Evolutionary conservation across 2,888 invertebrate genomes (phyloP), one percentile per base, ranked within the genome.

Genomic region (Venustoraphidia nigricollis): DNA sequence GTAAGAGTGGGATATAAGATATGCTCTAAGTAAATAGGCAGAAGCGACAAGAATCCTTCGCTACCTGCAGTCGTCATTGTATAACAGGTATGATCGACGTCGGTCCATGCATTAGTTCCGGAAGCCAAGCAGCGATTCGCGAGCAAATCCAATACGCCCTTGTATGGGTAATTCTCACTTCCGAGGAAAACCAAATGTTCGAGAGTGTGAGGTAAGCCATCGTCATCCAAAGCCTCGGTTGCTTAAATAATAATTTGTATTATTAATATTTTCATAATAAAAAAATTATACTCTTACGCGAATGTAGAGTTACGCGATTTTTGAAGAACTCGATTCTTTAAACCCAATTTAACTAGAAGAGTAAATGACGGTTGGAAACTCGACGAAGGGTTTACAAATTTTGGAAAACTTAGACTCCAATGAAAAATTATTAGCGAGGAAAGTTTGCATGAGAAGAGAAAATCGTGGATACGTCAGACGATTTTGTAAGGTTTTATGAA

Each of bases 171-270:
- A 10, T 84, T 75, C 62, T 92, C 81, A 53, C 91, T 92, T 0
- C 93, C 94, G 63, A 92, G 70, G 66, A 94, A 94, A 45, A 94
- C 79, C 10, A 94, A 74, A 69, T 94, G 93, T 60, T 94, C 93
- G 65, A 94, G 68, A 0, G 93, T 93, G 62, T 94, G 93, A 0
- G 94, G 93, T 48, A 94, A 65, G 3, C 94, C 94, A 69, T 93
- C 92, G 66, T 93, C 89, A 62, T 90, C 89, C 59, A 83, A 79
- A 1, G 92, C 86, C 70, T 93, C 91, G 6, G 94, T 94, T 9
- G 87, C 92, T 92, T 61, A 44, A 65, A 57, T 48, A 43, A 51
- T 48, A 44, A 38, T 46, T 37, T 36, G 27, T 38, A 36, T 44
- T 35, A 40, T 35, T 41, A 17, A 11, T 38, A 35, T 38, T 11